Evolutionary conservation across 2,888 invertebrate genomes (phyloP).

Genomic region (Erebia ligea): DNA sequence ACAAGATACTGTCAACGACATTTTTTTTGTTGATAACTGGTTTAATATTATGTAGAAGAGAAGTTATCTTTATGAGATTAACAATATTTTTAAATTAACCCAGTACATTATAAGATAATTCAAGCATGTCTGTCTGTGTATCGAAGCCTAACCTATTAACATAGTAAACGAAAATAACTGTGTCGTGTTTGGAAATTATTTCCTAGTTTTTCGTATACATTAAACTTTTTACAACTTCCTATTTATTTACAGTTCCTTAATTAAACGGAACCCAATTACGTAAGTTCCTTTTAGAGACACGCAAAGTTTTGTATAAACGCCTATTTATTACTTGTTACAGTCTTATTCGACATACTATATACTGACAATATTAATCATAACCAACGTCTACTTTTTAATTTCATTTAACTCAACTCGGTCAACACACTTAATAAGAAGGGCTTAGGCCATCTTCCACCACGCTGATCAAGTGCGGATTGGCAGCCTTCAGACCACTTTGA

Average conservation of each 20-base stretch:
- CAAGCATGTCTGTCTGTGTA: neutral
- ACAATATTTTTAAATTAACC: too few relatives aligned
- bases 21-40: too few relatives aligned
- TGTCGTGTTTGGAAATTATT: slow-evolving; percentile 12
- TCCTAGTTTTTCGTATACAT: slow-evolving; percentile 13
- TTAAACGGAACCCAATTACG: slow-evolving; percentile 10
- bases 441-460: too few relatives aligned
- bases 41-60: too few relatives aligned
- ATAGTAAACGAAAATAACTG: slow-evolving; percentile 11
- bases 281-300: slow-evolving; percentile 16
- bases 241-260: slow-evolving; percentile 14
- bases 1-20: too few relatives aligned
- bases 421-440: too few relatives aligned
- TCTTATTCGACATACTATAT: neutral
- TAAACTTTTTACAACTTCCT: slow-evolving; percentile 13
- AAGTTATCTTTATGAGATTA: too few relatives aligned
- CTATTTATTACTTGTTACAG: neutral
- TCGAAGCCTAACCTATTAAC: slow-evolving; percentile 23
- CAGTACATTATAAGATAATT: neutral
- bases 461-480: too few relatives aligned
- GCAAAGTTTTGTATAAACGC: neutral
- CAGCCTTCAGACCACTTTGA: too few relatives aligned
- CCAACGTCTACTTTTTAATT: too few relatives aligned
- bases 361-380: neutral
- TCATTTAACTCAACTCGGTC: too few relatives aligned